Percentiles rank a stretch among this genome's conserved stretches.
phyloP scores from a whole-genome alignment of 1,140 invertebrate species.

The Spodoptera frugiperda region DNA sequence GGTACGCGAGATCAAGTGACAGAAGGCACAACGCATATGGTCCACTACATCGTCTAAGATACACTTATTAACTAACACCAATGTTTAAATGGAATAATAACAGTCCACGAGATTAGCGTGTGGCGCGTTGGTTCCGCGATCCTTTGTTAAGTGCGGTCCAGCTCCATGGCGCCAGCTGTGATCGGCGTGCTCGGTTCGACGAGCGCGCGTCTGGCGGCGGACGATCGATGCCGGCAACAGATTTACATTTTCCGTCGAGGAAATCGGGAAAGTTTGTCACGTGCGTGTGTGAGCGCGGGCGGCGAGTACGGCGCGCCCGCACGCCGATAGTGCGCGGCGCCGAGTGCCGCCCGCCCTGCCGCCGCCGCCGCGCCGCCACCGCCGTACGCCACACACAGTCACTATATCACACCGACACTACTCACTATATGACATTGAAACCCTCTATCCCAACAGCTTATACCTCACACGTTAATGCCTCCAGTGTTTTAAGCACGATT shows the following conservation, averaged over 20 bases:
- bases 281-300: conserved; percentile 69
- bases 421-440: conserved; percentile 52
- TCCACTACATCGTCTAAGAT: conserved; percentile 73
- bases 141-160: conserved; percentile 80
- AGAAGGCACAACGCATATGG: conserved; percentile 81
- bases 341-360: conserved; percentile 83
- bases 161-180: conserved; percentile 79
- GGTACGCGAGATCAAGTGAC: conserved; percentile 62
- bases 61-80: conserved; percentile 78
- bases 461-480: conserved; percentile 14
- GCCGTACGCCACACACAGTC: conserved; percentile 49
- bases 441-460: not conserved
- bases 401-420: conserved; percentile 27
- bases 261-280: conserved; percentile 84
- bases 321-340: conserved; percentile 80
- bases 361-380: conserved; percentile 60
- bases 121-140: conserved; percentile 63
- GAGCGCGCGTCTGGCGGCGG: conserved; percentile 74
- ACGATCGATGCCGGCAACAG: conserved; percentile 83
- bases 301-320: conserved; percentile 79
- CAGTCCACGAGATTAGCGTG: conserved; percentile 65
- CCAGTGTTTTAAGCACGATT: conserved; percentile 27
- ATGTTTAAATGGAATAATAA: conserved; percentile 59
- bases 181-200: conserved; percentile 68
- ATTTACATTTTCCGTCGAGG: conserved; percentile 84